These are phyloP conservation scores for Pogoniulus pusillus DNA, from an alignment of 2,797 vertebrate genomes.

Conservation along the genomic window DNA sequence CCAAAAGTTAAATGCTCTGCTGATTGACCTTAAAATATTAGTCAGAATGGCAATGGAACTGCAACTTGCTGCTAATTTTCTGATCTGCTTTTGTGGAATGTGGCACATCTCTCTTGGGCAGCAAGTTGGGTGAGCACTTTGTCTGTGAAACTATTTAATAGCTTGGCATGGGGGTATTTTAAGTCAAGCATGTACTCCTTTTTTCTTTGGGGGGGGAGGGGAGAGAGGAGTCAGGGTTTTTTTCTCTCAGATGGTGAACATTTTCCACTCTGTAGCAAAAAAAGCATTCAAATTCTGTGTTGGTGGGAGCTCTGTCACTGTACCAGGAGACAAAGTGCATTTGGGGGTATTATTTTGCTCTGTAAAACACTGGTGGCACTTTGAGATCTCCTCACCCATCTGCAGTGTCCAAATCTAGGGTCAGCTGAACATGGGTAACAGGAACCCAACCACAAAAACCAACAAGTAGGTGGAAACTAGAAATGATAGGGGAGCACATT, in stretches of 20 bases:
- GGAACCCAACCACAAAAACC: background rate
- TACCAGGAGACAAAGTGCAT: background rate
- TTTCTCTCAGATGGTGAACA: background rate
- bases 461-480: background rate
- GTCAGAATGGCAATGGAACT: conserved; percentile 25
- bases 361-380: background rate
- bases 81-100: background rate
- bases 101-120: background rate
- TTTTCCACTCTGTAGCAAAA: background rate
- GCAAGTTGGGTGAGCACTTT: background rate
- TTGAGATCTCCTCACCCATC: background rate
- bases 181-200: background rate
- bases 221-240: no score
- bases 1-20: conserved; percentile 45
- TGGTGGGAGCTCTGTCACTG: background rate
- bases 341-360: background rate
- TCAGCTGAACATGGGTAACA: background rate
- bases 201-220: background rate
- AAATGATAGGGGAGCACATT: background rate
- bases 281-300: background rate
- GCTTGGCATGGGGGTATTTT: background rate
- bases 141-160: background rate
- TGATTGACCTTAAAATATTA: conserved; percentile 34
- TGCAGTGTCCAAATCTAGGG: background rate
- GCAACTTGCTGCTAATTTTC: background rate